Conservation (phyloP, 1,140 invertebrate genomes). For the Ooceraea biroi region DNA sequence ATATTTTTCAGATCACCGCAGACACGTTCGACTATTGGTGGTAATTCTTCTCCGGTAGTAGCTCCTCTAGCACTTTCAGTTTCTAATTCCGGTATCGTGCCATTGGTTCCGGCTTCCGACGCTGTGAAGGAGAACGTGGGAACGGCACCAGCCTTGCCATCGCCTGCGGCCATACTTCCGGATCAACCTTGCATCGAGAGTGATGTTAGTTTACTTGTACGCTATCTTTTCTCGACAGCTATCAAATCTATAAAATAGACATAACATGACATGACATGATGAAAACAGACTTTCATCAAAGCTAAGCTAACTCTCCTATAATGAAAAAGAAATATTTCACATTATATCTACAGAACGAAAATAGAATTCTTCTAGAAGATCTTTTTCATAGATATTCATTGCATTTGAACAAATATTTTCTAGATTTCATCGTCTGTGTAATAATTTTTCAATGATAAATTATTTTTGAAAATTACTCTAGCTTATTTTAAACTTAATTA, state of each 20-base stretch:
- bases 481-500: too few species aligned
- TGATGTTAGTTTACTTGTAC: slow-evolving; percentile 72
- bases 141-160: slow-evolving; percentile 75
- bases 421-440: too few species aligned
- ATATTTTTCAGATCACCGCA: slow-evolving; percentile 74
- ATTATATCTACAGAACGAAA: too few species aligned
- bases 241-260: slow-evolving; percentile 45
- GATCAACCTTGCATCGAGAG: slow-evolving; percentile 74
- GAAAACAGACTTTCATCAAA: slow-evolving; percentile 25
- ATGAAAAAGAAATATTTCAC: too few species aligned
- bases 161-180: slow-evolving; percentile 76
- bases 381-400: too few species aligned
- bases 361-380: too few species aligned
- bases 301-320: not conserved
- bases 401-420: too few species aligned
- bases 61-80: slow-evolving; percentile 77
- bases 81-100: slow-evolving; percentile 73
- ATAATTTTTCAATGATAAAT: too few species aligned
- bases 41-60: slow-evolving; percentile 79
- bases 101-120: slow-evolving; percentile 74
- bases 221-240: not conserved
- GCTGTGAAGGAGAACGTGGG: slow-evolving; percentile 79
- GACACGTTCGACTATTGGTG: slow-evolving; percentile 69
- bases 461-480: too few species aligned
- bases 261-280: too few species aligned